A percentile compares a stretch with the other conserved stretches of the same genome.
Evolutionary conservation across 2,888 invertebrate species (phyloP).

Genomic region (Caenorhabditis sp.): DNA sequence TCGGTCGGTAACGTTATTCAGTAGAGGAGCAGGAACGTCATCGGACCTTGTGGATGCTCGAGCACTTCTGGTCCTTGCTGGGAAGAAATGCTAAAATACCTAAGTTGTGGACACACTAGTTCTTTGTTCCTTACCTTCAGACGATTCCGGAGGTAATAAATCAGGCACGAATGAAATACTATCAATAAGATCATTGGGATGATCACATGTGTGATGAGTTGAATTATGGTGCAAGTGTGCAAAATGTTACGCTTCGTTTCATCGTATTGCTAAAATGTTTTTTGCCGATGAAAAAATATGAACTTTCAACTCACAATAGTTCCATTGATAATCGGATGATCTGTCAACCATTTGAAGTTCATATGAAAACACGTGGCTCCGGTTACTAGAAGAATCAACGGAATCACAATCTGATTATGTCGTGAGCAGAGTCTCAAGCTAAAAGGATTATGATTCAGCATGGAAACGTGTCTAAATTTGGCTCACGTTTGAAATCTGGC

Average conservation of each 20-base stretch:
- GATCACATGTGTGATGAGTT: slow-evolving; percentile 61
- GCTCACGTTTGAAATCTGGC: slow-evolving; percentile 66
- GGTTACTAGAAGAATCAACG: slow-evolving; percentile 64
- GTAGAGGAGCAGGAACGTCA: slow-evolving; percentile 58
- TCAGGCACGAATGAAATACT: slow-evolving; percentile 68
- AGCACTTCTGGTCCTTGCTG: slow-evolving; percentile 32
- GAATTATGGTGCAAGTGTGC: slow-evolving; percentile 48
- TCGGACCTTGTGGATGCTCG: slow-evolving; percentile 55
- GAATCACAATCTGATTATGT: slow-evolving; percentile 63
- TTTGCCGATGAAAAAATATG: slow-evolving; percentile 1
- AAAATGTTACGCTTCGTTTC: slow-evolving; percentile 16
- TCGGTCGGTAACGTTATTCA: slow-evolving; percentile 41
- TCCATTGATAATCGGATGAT: slow-evolving; percentile 9
- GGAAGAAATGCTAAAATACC: slow-evolving; percentile 55
- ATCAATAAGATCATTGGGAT: slow-evolving; percentile 72
- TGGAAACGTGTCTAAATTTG: background rate
- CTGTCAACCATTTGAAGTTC: slow-evolving; percentile 64
- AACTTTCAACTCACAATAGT: background rate
- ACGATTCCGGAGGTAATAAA: slow-evolving; percentile 72
- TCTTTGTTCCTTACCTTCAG: slow-evolving; percentile 12
- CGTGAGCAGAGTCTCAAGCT: slow-evolving; percentile 53
- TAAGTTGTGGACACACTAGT: background rate
- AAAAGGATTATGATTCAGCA: slow-evolving; percentile 20
- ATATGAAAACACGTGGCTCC: slow-evolving; percentile 68
- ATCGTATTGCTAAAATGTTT: background rate